A percentile compares a stretch with the other conserved stretches of the same genome.
These are phyloP conservation scores for Thalassaphorura encarpata DNA, from an alignment of 1,140 invertebrate species.

Conservation along the genomic window DNA sequence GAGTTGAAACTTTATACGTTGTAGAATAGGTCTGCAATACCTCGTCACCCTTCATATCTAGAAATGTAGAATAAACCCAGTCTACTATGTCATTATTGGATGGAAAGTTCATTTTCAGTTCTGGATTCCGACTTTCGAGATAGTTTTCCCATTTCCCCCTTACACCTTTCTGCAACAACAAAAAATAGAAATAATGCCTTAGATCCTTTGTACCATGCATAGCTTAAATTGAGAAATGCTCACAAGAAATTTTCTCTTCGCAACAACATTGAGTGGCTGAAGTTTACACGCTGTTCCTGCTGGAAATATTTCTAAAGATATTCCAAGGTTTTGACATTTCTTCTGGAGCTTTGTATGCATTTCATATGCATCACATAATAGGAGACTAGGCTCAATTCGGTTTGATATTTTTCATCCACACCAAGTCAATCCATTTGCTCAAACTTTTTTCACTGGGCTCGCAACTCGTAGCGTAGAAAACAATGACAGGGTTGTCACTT, in stretches of 20 bases:
- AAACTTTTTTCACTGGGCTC: constrained; percentile 1
- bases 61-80: no score
- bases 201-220: background rate
- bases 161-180: constrained; percentile 9
- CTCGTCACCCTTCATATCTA: no score
- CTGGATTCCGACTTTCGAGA: background rate
- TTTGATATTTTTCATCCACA: constrained; percentile 10
- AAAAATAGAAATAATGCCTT: background rate
- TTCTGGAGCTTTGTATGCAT: constrained; percentile 5
- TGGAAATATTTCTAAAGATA: constrained; percentile 13
- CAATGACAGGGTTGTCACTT: constrained; percentile 2
- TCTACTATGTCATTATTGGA: constrained; percentile 10
- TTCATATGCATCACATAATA: constrained; percentile 19
- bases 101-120: background rate
- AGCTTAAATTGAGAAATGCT: background rate
- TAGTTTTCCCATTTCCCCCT: constrained; percentile 3
- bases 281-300: constrained; percentile 24
- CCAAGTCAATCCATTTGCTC: constrained; percentile 8
- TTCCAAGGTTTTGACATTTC: background rate
- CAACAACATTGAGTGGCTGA: constrained; percentile 22
- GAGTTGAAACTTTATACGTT: no score
- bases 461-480: constrained; percentile 4
- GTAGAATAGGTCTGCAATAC: no score
- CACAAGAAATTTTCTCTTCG: background rate
- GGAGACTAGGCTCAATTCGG: constrained; percentile 7